Evolutionary conservation across 2,888 invertebrate genomes (phyloP).

Genomic region (Drosophila algonquin): DNA sequence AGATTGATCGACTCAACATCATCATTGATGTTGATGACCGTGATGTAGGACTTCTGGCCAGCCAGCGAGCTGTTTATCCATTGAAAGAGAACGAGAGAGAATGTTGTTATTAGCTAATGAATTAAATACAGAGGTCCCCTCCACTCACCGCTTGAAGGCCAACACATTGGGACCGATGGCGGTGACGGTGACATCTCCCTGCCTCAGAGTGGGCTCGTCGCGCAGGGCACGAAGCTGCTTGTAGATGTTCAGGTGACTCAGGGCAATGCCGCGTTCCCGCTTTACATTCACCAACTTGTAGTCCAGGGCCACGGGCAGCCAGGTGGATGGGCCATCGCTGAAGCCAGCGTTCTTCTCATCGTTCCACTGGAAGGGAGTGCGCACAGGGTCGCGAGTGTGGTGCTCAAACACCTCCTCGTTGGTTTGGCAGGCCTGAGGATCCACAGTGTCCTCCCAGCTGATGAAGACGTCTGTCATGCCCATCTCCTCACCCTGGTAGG

Average conservation of each 20-base stretch:
- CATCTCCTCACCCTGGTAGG: constrained; percentile 90
- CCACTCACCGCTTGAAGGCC: constrained; percentile 80
- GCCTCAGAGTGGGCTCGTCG: constrained; percentile 84
- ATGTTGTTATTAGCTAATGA: not conserved
- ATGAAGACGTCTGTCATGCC: constrained; percentile 86
- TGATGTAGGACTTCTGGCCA: constrained; percentile 81
- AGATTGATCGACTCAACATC: constrained; percentile 82
- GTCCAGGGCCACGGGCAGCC: constrained; percentile 85
- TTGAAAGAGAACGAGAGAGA: too few relatives aligned
- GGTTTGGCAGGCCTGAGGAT: constrained; percentile 86
- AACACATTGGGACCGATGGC: constrained; percentile 84
- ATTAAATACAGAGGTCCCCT: not conserved
- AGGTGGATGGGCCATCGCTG: constrained; percentile 72
- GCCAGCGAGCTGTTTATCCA: constrained; percentile 55
- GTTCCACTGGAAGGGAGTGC: constrained; percentile 88
- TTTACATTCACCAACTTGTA: constrained; percentile 86
- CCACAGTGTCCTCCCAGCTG: constrained; percentile 85
- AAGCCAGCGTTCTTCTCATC: constrained; percentile 81
- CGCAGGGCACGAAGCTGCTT: constrained; percentile 85
- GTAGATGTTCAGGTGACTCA: constrained; percentile 87
- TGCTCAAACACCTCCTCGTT: constrained; percentile 86
- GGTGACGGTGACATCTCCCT: constrained; percentile 85
- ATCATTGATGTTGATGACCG: constrained; percentile 84
- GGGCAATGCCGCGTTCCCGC: constrained; percentile 83
- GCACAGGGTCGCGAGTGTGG: constrained; percentile 86